Evolutionary conservation across 2,888 invertebrate species (phyloP).

Genomic region (Lasioglossum figueresi): DNA sequence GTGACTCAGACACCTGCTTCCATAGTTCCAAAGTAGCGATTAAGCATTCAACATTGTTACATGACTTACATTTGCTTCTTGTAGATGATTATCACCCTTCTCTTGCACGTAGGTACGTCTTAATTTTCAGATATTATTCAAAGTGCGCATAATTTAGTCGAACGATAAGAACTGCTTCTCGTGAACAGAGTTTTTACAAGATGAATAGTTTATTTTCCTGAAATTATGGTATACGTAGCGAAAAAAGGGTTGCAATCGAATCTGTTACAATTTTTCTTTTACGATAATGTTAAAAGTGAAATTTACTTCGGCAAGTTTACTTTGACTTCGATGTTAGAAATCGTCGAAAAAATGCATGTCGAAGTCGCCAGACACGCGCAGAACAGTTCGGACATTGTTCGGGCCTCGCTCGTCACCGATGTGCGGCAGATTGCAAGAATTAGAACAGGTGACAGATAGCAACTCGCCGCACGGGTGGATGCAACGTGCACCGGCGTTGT

Average conservation of each 20-base stretch:
- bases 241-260: background rate
- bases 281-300: no score
- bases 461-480: conserved; percentile 73
- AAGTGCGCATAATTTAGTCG: background rate
- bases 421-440: conserved; percentile 79
- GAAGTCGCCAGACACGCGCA: background rate
- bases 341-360: background rate
- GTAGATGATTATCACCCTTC: background rate
- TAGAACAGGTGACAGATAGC: conserved; percentile 83
- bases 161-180: background rate
- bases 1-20: background rate
- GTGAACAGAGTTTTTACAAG: background rate
- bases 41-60: background rate
- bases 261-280: background rate
- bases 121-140: background rate
- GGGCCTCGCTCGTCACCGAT: background rate
- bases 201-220: background rate
- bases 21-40: background rate
- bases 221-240: background rate
- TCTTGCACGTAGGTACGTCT: background rate
- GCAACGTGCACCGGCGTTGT: conserved; percentile 72
- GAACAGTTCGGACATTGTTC: conserved; percentile 9
- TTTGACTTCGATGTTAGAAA: background rate
- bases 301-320: background rate
- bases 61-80: background rate